Percentiles rank a stretch among this genome's conserved stretches.
Conservation (phyloP, 92 coral and sea anemone genomes). For the Epizoanthus stellaris region DNA sequence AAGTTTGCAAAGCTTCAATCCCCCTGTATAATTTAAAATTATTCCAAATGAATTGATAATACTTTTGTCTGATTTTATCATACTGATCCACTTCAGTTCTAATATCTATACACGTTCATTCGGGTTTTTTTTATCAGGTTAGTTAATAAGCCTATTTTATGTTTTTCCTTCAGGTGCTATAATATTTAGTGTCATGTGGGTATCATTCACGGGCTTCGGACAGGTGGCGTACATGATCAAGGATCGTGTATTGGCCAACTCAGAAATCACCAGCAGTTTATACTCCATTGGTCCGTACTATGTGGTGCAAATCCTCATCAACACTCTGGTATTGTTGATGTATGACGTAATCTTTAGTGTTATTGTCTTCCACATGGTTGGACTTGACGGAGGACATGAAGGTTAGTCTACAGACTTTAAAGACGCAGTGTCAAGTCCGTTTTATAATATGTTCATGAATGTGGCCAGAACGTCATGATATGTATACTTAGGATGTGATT, state of each 20-base stretch:
- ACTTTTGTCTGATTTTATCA: no score
- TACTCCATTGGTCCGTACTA: slow-evolving; percentile 45
- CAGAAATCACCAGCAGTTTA: slow-evolving; percentile 34
- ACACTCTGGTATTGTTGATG: slow-evolving; percentile 24
- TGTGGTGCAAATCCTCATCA: slow-evolving; percentile 24
- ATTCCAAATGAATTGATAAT: no score
- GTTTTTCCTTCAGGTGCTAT: not conserved
- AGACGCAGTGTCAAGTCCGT: no score
- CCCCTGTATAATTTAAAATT: no score
- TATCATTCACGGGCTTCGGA: slow-evolving; percentile 31
- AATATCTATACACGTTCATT: no score
- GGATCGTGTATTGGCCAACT: slow-evolving; percentile 34
- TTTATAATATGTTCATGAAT: no score
- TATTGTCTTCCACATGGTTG: slow-evolving; percentile 36
- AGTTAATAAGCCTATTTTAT: not conserved
- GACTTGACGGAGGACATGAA: slow-evolving; percentile 25
- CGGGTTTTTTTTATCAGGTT: not conserved
- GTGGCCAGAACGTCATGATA: no score
- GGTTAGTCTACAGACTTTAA: not conserved
- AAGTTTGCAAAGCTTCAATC: no score
- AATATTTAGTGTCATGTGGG: slow-evolving; percentile 40
- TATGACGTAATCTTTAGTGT: slow-evolving; percentile 31
- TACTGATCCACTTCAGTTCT: no score
- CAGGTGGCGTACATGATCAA: slow-evolving; percentile 19
- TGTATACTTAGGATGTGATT: no score